Evolutionary conservation across 2,797 vertebrate species (phyloP), one percentile per base, ranked within the genome.

Genomic region (Acanthurus tractus): DNA sequence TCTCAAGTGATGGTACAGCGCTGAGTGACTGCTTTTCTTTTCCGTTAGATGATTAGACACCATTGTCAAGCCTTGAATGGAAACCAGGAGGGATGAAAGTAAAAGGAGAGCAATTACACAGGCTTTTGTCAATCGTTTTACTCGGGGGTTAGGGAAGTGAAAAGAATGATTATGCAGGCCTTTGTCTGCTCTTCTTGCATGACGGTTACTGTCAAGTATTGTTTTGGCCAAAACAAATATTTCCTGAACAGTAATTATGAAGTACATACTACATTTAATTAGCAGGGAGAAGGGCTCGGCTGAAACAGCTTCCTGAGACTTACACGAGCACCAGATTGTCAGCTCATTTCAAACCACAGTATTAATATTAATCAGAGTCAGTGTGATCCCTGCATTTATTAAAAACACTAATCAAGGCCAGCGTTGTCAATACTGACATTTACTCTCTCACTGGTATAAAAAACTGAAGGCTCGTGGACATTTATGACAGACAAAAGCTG

Each of bases 11-110:
- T 42, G 82, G 65, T 72, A 67, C 80, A 76, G 64, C 22, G 78
- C 79, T 82, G 87, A 91, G 84, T 76, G 90, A 89, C 84, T 86
- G 86, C 79, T 80, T 88, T 88, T 91, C 81, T 81, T 83, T 74
- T 63, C 79, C 54, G 82, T 90, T 88, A 89, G 76, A 90, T 89
- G 86, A 91, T 93, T 93, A 93, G 88, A 90, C 80, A 61, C 79
- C 76, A 86, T 88, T 92, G 89, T 92, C 78, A 74, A 50, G 77
- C 86, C 86, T 62, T 90, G 83, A 91, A 91, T 90, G 85, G 79
- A 87, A 89, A 86, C 85, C 83, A 86, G 86, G 88, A 79, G 74
- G 88, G 88, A 89, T 88, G 80, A 81, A 85, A 88, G 85, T 87
- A 84, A 86, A 89, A 71, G 77, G 70, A 90, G 87, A 83, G 85